A percentile compares a stretch with the other conserved stretches of the same genome.
Evolutionary conservation across 2,888 invertebrate species (phyloP).

Genomic region (Tinea semifulvella): DNA sequence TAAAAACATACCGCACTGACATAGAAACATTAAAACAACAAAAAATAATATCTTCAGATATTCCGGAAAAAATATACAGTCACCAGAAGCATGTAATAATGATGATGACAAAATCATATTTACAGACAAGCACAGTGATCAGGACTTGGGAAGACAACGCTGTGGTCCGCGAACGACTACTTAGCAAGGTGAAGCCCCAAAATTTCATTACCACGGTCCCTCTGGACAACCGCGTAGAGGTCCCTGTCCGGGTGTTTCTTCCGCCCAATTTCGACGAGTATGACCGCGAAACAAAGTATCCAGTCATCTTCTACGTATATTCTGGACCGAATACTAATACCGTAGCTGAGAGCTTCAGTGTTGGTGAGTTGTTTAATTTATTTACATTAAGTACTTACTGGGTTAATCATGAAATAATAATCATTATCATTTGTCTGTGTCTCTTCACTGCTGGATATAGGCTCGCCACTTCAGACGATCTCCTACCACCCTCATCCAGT

Average conservation of each 20-base stretch:
- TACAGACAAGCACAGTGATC: slow-evolving; percentile 28
- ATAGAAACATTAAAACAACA: too few species aligned
- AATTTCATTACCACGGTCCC: slow-evolving; percentile 65
- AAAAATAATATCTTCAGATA: too few species aligned
- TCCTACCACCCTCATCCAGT: too few species aligned
- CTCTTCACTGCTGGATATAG: too few species aligned
- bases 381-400: too few species aligned
- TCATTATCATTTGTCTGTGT: too few species aligned
- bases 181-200: slow-evolving; percentile 56
- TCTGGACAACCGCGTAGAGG: slow-evolving; percentile 65
- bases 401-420: too few species aligned
- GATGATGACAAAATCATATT: too few species aligned
- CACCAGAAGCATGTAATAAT: too few species aligned
- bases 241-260: slow-evolving; percentile 70
- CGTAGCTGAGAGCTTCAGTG: slow-evolving; percentile 73
- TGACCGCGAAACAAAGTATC: slow-evolving; percentile 65
- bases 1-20: too few species aligned
- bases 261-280: slow-evolving; percentile 73
- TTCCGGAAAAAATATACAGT: too few species aligned
- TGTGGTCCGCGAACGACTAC: slow-evolving; percentile 55
- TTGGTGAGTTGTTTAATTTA: slow-evolving; percentile 64
- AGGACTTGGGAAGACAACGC: slow-evolving; percentile 70
- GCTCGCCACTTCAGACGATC: too few species aligned
- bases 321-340: slow-evolving; percentile 87
- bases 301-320: slow-evolving; percentile 80